Evolutionary conservation across 2,888 invertebrate genomes (phyloP), one percentile per base, ranked within the genome.

Genomic region (Idaea straminata): DNA sequence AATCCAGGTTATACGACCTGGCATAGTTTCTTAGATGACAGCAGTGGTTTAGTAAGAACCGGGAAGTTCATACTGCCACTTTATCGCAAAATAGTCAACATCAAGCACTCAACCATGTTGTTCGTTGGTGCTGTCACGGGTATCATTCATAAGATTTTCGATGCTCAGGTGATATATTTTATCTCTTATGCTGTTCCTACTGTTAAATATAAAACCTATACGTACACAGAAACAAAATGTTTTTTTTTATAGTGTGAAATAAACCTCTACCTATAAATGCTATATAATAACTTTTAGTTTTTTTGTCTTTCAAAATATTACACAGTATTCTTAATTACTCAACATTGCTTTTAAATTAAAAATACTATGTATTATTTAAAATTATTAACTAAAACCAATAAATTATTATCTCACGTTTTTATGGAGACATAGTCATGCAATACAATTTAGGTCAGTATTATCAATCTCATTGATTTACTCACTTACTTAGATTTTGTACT

Each of bases 71-170:
- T 97, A 5, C 88, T 94, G 59, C 96, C 96, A 0, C 89, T 97
- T 10, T 96, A 96, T 85, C 95, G 95, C 76, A 96, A 97, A 76
- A 88, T 96, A 63, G 94, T 97, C 61, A 96, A 97, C 84, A 95
- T 96, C 15, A 92, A 95, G 64, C 94, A 94, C 72, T 96, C 97
- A 0, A 94, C 94, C n/a, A 95, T 97, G 94, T 93, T 94, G 62
- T 95, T 97, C 72, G 91, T 97, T 60, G 97, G 97, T 0, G 88
- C 97, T 15, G 95, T 96, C 0, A 95, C 94, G 71, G 95, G 95
- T 94, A 96, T 88, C 93, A 96, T 91, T 67, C 91, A 87, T 36
- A 84, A 84, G 63, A 93, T 96, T 77, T 95, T 96, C 79, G 95
- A 97, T 77, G 92, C 94, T 67, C 97, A 97, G 94, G 96, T 96